Conservation (phyloP, 2,888 invertebrate genomes). For the Erebia epiphron region DNA sequence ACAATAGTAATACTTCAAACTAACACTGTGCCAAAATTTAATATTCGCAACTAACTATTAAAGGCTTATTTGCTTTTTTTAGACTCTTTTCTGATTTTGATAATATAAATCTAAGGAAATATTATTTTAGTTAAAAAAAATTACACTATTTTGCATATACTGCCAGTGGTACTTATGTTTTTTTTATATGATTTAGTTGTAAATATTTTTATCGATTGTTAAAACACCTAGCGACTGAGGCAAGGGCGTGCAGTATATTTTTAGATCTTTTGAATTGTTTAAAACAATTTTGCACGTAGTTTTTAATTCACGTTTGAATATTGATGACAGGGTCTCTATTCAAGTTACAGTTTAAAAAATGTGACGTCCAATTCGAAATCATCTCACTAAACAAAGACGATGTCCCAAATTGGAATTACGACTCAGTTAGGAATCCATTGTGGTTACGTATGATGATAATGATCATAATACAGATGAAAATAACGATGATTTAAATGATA, state of each 20-base stretch:
- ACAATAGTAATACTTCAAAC: slow-evolving; percentile 12
- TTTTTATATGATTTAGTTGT: slow-evolving; percentile 42
- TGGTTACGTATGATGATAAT: not conserved
- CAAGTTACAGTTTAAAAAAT: not conserved
- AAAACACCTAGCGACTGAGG: slow-evolving; percentile 71
- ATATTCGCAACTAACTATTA: not conserved
- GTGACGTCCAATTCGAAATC: no score
- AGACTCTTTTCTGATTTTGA: not conserved
- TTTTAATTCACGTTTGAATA: not conserved
- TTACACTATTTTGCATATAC: slow-evolving; percentile 22
- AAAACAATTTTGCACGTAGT: slow-evolving; percentile 10
- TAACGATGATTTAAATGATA: not conserved
- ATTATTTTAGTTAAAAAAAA: slow-evolving; percentile 34
- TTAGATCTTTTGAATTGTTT: slow-evolving; percentile 7
- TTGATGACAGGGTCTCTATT: no score
- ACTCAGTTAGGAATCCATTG: no score
- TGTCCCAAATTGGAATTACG: no score
- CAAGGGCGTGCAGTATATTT: slow-evolving; percentile 52
- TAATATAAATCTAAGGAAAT: not conserved
- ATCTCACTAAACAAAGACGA: no score
- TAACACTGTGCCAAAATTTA: slow-evolving; percentile 65
- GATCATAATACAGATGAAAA: not conserved
- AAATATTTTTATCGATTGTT: slow-evolving; percentile 47
- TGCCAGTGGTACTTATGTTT: slow-evolving; percentile 39
- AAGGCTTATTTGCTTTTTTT: not conserved